Evolutionary conservation across 2,888 invertebrate species (phyloP), one percentile per base, ranked within the genome.

Genomic region (Euplagia quadripunctaria): DNA sequence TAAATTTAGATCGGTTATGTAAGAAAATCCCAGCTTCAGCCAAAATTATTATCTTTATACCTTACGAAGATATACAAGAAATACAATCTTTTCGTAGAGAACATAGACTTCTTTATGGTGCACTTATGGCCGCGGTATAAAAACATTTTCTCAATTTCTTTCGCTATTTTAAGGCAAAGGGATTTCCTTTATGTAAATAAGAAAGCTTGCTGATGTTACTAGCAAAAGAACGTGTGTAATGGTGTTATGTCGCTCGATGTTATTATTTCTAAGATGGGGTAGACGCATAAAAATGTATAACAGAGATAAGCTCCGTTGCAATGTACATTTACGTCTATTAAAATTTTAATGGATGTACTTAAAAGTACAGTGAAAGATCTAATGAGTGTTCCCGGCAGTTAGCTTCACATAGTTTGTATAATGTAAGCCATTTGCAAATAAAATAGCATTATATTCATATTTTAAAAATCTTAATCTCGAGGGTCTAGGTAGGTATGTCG

Each of bases 141-240:
- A 78, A 85, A 77, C 74, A 78, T 83, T 81, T 78, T 68, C 75
- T 66, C 73, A 80, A 80, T 80, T 82, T 77, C 79, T 79, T 76
- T 61, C 58, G 73, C 81, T 81, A 77, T 79, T 82, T 78, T 81
- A 81, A 84, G 79, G 84, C 76, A 78, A 68, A 76, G 74, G 70
- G 73, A 79, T 84, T 84, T 77, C 74, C 68, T 82, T 80, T 82
- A 83, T 84, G 79, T 76, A 84, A 82, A 83, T 83, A 82, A 76
- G 72, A 74, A 79, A 78, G 71, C 63, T 43, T 63, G 75, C 71
- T 82, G 71, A 55, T 67, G 69, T 68, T 68, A 72, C 70, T 66
- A 72, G 70, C 67, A 75, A 63, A 77, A 74, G 77, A 78, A 78
- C 73, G 78, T 79, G 79, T 80, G 77, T 83, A 82, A 82, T 80